Base-by-base conservation (phyloP, 2,113 vertebrate genomes). In the Pygoscelis antarcticus region DNA sequence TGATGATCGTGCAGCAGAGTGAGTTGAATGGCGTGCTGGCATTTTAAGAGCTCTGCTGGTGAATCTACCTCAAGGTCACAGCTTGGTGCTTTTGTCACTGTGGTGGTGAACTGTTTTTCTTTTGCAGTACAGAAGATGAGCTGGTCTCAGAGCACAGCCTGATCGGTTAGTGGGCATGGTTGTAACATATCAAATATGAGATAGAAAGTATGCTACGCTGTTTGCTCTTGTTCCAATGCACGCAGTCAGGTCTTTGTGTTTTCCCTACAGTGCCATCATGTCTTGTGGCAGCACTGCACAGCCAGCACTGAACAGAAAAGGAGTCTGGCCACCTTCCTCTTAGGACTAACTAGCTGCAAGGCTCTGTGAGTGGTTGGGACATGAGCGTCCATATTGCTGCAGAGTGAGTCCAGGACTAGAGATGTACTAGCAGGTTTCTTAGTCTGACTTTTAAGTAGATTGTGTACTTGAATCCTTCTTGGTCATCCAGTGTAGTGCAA, bases 1-100 rank as follows among this genome's bases (percentile, higher is more conserved):
- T 0, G 3, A 17, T 23, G 64, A 27, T 29, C 0, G 2, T 61
- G 44, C 54, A 62, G 19, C 40, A 46, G 49, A 65, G 21, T 0
- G 5, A 68, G 13, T 10, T 55, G 61, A 51, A 57, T 14, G 29
- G 32, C n/a, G 16, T 42, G 44, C 30, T 90, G 79, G 38, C 25
- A 10, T 42, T 52, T 27, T 32, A 65, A 57, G 11, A 2, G 14
- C 16, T 76, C 29, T 1, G 0, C 83, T 81, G 49, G 32, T 47
- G 14, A 71, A 42, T n/a, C 55, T 82, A 11, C 38, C 38, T 95
- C 74, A n/a, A 68, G 51, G 38, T 83, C 51, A 27, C 34, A 78
- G 19, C 62, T 68, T 42, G 49, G 22, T 71, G 55, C 46, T 58
- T 84, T 92, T 87, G 46, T 61, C 54, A 27, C 27, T 83, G 19